A percentile compares a stretch with the other conserved stretches of the same genome.
Evolutionary conservation across 2,888 invertebrate species (phyloP).

Genomic region (Stenotaenia linearis): DNA sequence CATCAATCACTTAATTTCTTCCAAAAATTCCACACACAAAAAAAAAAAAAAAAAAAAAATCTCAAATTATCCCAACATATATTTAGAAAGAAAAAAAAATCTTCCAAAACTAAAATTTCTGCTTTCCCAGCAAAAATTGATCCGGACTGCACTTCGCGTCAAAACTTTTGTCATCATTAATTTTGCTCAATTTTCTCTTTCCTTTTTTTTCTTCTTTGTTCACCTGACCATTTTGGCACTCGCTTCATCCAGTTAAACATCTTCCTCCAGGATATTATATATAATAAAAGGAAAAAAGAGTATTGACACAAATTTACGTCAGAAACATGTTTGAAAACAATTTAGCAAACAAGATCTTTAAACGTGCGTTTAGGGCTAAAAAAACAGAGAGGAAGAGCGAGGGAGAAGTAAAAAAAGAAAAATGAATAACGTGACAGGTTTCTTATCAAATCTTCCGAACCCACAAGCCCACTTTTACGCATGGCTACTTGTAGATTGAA

Average conservation of each 20-base stretch:
- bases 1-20: not conserved
- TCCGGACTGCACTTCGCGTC: not conserved
- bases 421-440: constrained; percentile 19
- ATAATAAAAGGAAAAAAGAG: not conserved
- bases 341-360: constrained; percentile 15
- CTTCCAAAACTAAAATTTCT: not conserved
- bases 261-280: not conserved
- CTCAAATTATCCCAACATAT: not conserved
- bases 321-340: constrained; percentile 10
- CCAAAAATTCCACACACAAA: not conserved
- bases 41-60: not conserved
- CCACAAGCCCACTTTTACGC: constrained; percentile 17
- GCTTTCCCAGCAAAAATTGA: constrained; percentile 13
- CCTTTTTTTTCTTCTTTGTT: not conserved
- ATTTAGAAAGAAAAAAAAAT: not conserved
- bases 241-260: not conserved
- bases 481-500: constrained; percentile 15
- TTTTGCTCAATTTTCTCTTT: not conserved
- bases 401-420: not conserved
- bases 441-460: constrained; percentile 9
- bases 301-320: constrained; percentile 11
- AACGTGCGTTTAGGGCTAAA: not conserved
- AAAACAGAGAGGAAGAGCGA: not conserved
- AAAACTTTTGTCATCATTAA: constrained; percentile 15
- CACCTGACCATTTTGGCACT: constrained; percentile 3